Percentiles rank a stretch among this genome's conserved stretches.
Conservation (phyloP, 2,113 vertebrate species). For the Atlantisia rogersi region DNA sequence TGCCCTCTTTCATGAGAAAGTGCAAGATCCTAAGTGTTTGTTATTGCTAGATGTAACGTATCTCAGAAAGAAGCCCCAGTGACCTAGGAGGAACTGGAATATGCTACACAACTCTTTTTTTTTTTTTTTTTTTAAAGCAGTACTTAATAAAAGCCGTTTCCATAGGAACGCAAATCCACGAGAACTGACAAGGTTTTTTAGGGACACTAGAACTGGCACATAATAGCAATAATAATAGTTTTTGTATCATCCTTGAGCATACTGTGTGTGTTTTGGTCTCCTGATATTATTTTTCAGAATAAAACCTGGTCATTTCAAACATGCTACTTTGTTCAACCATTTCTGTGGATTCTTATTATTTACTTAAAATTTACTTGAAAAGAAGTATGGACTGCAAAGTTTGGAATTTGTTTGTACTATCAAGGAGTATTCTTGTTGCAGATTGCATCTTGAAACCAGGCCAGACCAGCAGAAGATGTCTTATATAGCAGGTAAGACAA, state of each 20-base stretch:
- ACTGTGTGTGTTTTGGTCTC: constrained; percentile 5
- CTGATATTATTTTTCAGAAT: not conserved
- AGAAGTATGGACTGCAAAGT: not conserved
- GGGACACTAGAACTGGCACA: constrained; percentile 7
- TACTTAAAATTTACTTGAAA: not conserved
- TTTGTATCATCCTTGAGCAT: not conserved
- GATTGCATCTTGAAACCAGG: not conserved
- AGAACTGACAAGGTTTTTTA: constrained; percentile 28
- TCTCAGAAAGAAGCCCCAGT: not conserved
- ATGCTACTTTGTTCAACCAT: not conserved
- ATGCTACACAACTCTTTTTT: not conserved
- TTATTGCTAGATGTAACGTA: not conserved
- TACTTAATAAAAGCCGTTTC: not conserved
- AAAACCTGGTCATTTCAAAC: not conserved
- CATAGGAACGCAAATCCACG: constrained; percentile 30
- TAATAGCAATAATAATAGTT: constrained; percentile 13
- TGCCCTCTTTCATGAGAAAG: not conserved
- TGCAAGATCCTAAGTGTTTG: not conserved
- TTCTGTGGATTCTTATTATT: not conserved
- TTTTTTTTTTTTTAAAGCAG: not conserved
- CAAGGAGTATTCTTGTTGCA: not conserved
- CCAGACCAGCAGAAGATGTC: not conserved
- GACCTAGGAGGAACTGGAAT: not conserved
- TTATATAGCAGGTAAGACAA: not conserved
- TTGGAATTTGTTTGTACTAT: not conserved